Percentiles rank a stretch among this genome's conserved stretches.
These are phyloP conservation scores for Apus apus DNA, from an alignment of 2,113 vertebrate genomes.

Conservation along the genomic window DNA sequence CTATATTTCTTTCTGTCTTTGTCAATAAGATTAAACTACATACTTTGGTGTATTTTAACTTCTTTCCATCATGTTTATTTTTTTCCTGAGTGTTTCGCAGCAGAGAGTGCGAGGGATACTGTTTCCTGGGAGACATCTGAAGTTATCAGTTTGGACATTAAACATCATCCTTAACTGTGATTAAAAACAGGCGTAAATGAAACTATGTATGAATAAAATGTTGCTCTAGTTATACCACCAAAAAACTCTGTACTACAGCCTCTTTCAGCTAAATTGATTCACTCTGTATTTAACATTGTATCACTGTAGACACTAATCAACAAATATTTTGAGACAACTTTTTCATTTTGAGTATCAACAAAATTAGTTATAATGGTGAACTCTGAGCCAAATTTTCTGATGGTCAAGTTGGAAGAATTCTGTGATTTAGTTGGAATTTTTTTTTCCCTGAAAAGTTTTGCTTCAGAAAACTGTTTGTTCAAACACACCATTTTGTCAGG, in stretches of 20 bases:
- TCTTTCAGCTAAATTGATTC: not conserved
- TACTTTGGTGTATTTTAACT: not conserved
- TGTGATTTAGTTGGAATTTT: not conserved
- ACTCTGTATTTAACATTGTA: not conserved
- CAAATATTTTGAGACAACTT: not conserved
- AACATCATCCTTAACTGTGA: not conserved
- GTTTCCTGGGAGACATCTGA: not conserved
- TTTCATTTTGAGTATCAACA: not conserved
- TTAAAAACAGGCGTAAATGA: constrained; percentile 20
- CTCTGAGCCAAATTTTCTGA: not conserved
- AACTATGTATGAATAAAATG: not conserved
- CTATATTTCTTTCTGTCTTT: not conserved
- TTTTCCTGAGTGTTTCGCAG: not conserved
- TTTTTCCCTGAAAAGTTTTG: not conserved
- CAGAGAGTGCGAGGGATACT: not conserved
- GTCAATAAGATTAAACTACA: not conserved
- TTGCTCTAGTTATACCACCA: not conserved
- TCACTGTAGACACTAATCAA: not conserved
- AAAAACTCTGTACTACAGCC: not conserved
- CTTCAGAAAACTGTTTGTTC: not conserved
- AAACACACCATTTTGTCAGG: not conserved
- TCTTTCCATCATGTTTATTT: not conserved
- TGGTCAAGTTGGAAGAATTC: not conserved
- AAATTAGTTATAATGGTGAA: not conserved
- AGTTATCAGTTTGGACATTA: constrained; percentile 16